Base-by-base conservation (phyloP, 2,113 vertebrate genomes). In the Lichenostomus cassidix region DNA sequence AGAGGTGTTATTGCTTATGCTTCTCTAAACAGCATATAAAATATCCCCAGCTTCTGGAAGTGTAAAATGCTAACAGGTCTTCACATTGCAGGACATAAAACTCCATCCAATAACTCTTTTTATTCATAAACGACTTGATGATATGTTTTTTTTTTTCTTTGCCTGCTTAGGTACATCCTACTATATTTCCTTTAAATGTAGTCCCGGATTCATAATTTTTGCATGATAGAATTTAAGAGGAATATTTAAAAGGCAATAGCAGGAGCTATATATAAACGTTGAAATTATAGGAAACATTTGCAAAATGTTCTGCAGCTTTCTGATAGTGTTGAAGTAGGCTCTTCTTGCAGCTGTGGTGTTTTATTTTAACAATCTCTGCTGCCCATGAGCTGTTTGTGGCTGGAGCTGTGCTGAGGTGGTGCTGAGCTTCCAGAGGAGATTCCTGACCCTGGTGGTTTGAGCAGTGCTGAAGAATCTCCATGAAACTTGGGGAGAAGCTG, bases 81-180 rank as follows among this genome's bases (percentile, higher is more conserved):
- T 96, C 74, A 73, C 78, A 64, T 94, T 95, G 92, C 74, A 96
- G 67, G 83, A 85, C 29, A 95, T 97, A 95, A 97, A 97, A 62
- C 63, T 83, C 62, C 23, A 28, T 92, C 96, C 86, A 90, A 16
- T 85, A 94, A 93, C 78, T 95, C 80, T 85, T 68, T 89, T 92
- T 94, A 95, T 92, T 95, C 83, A 94, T 83, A 94, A 89, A 60
- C 91, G 64, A n/a, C 53, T 95, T 76, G 52, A 84, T 74, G 49
- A 18, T 46, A 12, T 19, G 24, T 8, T 0, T 2, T 4, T 14
- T 14, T 67, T 91, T 93, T 83, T 71, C 82, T 90, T 94, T 91
- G 11, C 53, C 46, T 89, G n/a, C 44, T 83, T 95, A 92, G 83
- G 39, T 86, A 42, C 33, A 94, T 47, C 22, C 65, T 89, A 24